Base-by-base conservation (phyloP, 2,113 vertebrate genomes). In the Coptodon rendalli region DNA sequence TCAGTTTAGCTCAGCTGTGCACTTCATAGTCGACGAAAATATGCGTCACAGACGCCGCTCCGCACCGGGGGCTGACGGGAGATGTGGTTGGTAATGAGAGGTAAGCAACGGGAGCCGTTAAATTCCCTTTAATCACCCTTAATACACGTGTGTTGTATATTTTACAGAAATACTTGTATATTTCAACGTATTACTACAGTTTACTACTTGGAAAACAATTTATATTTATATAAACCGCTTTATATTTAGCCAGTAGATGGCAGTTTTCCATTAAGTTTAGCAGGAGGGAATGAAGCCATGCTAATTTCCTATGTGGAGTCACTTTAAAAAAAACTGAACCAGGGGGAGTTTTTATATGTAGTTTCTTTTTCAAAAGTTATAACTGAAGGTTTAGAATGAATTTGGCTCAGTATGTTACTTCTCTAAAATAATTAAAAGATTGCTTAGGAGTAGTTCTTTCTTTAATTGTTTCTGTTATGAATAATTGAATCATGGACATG, bases 31-130 rank as follows among this genome's bases (percentile, higher is more conserved):
- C 95, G 88, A 50, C 9, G 81, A 22, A 73, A 89, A 85, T 71
- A 9, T 40, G 45, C 95, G 94, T 95, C 92, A 95, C 38, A 13
- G 4, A 17, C 9, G 22, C 2, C 5, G 36, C 22, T 3, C 8
- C 4, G 6, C 3, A 0, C 5, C 5, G 31, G 11, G 78, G 89
- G 31, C 36, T 94, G 86, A 92, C 14, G 95, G 95, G 94, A 95
- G 91, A 93, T 87, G 6, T 5, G 92, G 94, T 95, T 53, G 7
- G 2, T 24, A 22, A 27, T n/a, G 19, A 8, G 53, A 53, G 24
- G 40, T 43, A 43, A 59, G 7, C 31, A 7, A 34, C 9, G 5
- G 5, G 19, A 87, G 19, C 7, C 8, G 4, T 63, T 5, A 36
- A 38, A 52, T 38, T 24, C 11, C 3, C 14, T 17, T 24, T 17